phyloP scores from a whole-genome alignment of 1,140 invertebrate species.

The Drosophila trapezifrons region DNA sequence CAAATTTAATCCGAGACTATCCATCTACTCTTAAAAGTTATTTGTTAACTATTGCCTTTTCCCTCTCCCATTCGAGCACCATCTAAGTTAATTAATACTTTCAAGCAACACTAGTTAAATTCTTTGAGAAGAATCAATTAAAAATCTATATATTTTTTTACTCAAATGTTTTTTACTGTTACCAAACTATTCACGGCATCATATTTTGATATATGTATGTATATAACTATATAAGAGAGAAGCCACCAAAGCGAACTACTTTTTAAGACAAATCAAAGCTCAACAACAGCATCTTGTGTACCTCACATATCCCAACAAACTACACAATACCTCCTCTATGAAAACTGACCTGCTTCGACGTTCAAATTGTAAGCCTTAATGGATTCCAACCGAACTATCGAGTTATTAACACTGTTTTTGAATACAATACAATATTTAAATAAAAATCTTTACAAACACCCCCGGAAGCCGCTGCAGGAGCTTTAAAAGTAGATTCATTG shows the following conservation, averaged over 20 bases:
- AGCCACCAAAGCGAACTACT: slow-evolving; percentile 34
- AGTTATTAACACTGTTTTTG: slow-evolving; percentile 13
- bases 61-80: slow-evolving; percentile 1
- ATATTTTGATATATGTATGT: slow-evolving; percentile 53
- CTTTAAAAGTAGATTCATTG: slow-evolving; percentile 32
- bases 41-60: slow-evolving; percentile 1
- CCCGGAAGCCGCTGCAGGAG: slow-evolving; percentile 14
- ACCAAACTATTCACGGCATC: slow-evolving; percentile 34
- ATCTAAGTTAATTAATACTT: slow-evolving; percentile 16
- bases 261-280: slow-evolving; percentile 27
- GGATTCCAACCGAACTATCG: slow-evolving; percentile 35
- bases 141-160: slow-evolving; percentile 68
- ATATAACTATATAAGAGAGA: slow-evolving; percentile 51
- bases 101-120: slow-evolving; percentile 49
- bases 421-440: slow-evolving; percentile 31
- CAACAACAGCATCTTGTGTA: slow-evolving; percentile 29
- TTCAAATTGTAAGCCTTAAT: slow-evolving; percentile 14
- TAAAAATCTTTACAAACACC: slow-evolving; percentile 8
- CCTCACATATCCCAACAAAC: slow-evolving; percentile 61
- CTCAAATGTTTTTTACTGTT: slow-evolving; percentile 53
- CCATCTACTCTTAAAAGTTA: slow-evolving; percentile 3
- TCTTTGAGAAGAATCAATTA: slow-evolving; percentile 48
- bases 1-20: slow-evolving; percentile 4
- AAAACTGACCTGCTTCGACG: slow-evolving; percentile 34
- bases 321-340: slow-evolving; percentile 64